Evolutionary conservation across 2,888 invertebrate species (phyloP).

Genomic region (Eueremaeus valkanovi): DNA sequence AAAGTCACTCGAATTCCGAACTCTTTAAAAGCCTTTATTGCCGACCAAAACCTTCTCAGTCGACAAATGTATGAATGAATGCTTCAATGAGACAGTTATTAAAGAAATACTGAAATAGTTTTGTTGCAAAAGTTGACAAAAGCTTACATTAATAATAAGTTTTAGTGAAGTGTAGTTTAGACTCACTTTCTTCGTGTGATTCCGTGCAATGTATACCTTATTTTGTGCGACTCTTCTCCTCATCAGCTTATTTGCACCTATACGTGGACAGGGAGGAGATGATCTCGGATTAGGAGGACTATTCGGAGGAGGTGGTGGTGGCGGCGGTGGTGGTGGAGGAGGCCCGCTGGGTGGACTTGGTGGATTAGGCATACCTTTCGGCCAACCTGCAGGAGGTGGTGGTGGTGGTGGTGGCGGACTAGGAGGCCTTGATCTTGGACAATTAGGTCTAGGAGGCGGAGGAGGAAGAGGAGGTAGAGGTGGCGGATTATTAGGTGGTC

Average conservation of each 20-base stretch:
- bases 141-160: not conserved
- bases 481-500: conserved; percentile 9
- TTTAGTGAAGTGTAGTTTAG: not conserved
- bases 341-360: conserved; percentile 13
- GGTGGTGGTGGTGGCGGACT: conserved; percentile 12
- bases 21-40: conserved; percentile 12
- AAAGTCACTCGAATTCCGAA: not conserved
- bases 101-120: not conserved
- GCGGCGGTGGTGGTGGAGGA: conserved; percentile 22
- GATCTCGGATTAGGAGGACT: conserved; percentile 9
- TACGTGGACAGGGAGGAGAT: conserved; percentile 24
- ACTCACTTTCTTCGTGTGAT: not conserved
- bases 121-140: not conserved
- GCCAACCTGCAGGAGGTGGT: conserved; percentile 16
- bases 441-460: conserved; percentile 3
- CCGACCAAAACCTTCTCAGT: not conserved
- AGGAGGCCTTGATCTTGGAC: not conserved
- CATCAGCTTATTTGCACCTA: not conserved
- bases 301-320: conserved; percentile 1
- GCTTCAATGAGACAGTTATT: too few species aligned
- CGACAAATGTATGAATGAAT: not conserved
- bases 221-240: not conserved
- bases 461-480: not conserved
- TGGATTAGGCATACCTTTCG: conserved; percentile 7
- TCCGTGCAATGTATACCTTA: not conserved